Evolutionary conservation across 2,113 vertebrate species (phyloP), one percentile per base, ranked within the genome.

Genomic region (Orthochromis indermauri): DNA sequence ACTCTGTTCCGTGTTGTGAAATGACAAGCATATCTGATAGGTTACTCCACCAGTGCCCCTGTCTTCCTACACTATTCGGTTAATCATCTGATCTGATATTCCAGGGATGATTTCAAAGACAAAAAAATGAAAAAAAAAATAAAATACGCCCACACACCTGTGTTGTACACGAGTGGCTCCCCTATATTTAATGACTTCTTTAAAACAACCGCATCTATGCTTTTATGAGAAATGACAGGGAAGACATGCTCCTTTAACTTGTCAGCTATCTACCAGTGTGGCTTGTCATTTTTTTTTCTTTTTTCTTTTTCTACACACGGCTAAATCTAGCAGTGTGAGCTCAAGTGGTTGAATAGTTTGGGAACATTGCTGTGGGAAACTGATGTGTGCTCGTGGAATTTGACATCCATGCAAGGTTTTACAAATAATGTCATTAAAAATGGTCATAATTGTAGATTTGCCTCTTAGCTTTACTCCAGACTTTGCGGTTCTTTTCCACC

Each of bases 341-440:
- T 80, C 95, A 97, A 97, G 96, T 96, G 97, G 97, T 95, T 93
- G 95, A 92, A 90, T 82, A 89, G 82, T 96, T 78, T 97, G 92
- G 80, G 90, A 88, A 68, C 83, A 33, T 89, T 94, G 97, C 94
- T 96, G 97, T 97, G 95, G 95, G 97, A 97, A 88, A 96, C 92
- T 96, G 86, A 94, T 96, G 95, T 92, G 93, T 96, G 96, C 96
- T 96, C 96, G 97, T 96, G 97, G 97, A 96, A 96, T 97, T 96
- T 97, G 95, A 97, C 97, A 97, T 92, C 93, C 96, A 97, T 97
- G 97, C 97, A 97, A 97, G 97, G 97, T 97, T 97, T 97, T 96
- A 11, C 95, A 96, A 97, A 94, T 94, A 94, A 92, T 92, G 92
- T 87, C 91, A 95, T 94, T 95, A 94, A 94, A 94, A 92, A 96